Evolutionary conservation across 2,888 invertebrate species (phyloP), one percentile per base, ranked within the genome.

Genomic region (Aleiodes testaceus): DNA sequence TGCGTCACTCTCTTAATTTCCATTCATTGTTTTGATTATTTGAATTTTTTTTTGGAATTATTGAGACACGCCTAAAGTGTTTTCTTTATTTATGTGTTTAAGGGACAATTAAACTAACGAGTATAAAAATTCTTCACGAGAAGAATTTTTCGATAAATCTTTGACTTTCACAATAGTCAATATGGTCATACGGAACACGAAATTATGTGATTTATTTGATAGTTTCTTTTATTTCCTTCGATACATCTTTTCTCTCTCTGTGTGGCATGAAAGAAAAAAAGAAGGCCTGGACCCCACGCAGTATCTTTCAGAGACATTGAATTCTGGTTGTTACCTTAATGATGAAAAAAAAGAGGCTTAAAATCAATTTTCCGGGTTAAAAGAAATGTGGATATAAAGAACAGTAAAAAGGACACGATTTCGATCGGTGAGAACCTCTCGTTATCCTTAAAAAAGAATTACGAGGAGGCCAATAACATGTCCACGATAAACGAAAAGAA

Each of bases 371-470:
- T 44, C 70, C 42, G 36, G 36, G 26, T 22, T 26, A 5, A 26
- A n/a, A 26, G 26, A 26, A 5, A 26, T 26, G 26, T 26, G 69
- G 20, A 55, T 26, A 55, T 49, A 55, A 63, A 59, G 66, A 55
- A 59, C 65, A 53, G 61, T 44, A 55, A 61, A 59, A 18, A 70
- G 53, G 20, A 66, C 36, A 81, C 80, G 76, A 75, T 74, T 78
- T 71, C 74, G 75, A 76, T 76, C 74, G 73, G 59, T 59, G 59
- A 42, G 59, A 76, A 76, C 75, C 64, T 66, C 66, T 55, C 69
- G 67, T 72, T 72, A 74, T 73, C 73, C 66, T 66, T 59, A 70
- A 72, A 73, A 75, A 73, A 75, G 70, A 71, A 75, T 72, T 74
- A 73, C 70, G 72, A 66, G 70, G 71, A 49, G 67, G 69, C 66